These are phyloP conservation scores for Lordiphosa collinella DNA, from an alignment of 1,140 invertebrate species.

Conservation along the genomic window DNA sequence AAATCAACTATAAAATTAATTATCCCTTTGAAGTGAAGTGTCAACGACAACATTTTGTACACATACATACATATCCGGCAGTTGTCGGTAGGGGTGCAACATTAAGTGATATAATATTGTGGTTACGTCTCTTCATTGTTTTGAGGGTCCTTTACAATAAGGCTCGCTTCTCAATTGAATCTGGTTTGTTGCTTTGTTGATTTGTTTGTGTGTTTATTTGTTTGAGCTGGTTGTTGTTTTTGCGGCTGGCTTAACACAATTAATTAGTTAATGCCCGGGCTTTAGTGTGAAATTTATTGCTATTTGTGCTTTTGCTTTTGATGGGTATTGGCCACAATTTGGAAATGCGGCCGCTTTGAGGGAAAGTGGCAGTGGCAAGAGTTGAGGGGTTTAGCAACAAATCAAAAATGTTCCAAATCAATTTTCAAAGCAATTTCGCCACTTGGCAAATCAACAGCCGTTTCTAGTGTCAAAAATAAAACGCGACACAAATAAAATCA, in stretches of 20 bases:
- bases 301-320: conserved; percentile 58
- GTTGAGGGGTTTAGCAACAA: too few species aligned
- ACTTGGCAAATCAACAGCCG: too few species aligned
- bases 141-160: background rate
- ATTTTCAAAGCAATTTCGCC: too few species aligned
- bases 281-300: conserved; percentile 72
- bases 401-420: too few species aligned
- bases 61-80: background rate
- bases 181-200: conserved; percentile 14
- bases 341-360: background rate
- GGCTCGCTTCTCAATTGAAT: conserved; percentile 11
- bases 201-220: conserved; percentile 7
- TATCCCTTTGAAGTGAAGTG: conserved; percentile 37
- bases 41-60: conserved; percentile 1
- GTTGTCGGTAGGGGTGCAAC: background rate
- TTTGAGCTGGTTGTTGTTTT: conserved; percentile 31
- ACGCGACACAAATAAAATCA: too few species aligned
- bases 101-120: too few species aligned
- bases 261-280: conserved; percentile 73
- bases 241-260: conserved; percentile 70
- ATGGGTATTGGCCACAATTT: conserved; percentile 34
- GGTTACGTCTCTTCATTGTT: background rate
- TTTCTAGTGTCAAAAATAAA: too few species aligned
- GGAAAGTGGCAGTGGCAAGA: too few species aligned
- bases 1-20: conserved; percentile 55